Base-by-base conservation (phyloP, 2,113 vertebrate species). In the Engraulis encrasicolus region DNA sequence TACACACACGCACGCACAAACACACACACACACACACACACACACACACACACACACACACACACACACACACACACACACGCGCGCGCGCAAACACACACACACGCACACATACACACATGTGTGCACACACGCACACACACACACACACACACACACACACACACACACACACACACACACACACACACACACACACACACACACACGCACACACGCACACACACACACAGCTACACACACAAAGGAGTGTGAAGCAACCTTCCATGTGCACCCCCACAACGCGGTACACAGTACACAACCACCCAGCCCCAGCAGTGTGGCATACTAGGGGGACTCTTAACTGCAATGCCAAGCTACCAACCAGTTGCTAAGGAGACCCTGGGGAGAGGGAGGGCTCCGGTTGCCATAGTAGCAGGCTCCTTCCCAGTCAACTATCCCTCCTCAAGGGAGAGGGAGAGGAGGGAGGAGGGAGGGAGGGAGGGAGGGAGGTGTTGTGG, bases 281-380 rank as follows among this genome's bases (percentile, higher is more conserved):
- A 88, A n/a, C n/a, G n/a, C n/a, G n/a, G n/a, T 31, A 80, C 82
- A 27, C 48, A 54, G n/a, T n/a, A n/a, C n/a, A n/a, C n/a, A n/a
- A n/a, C n/a, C n/a, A n/a, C n/a, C n/a, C n/a, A n/a, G n/a, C 50
- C 79, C 74, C 92, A 27, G 92, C 90, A 89, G 90, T 94, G 94
- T 94, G 94, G 93, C 93, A 95, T 92, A 91, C 90, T 88, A n/a
- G n/a, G 94, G 94, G 94, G 92, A 95, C 90, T 88, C 93, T 95
- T 92, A 95, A 94, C 92, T 82, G 89, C 92, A 92, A 93, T 95
- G 93, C 95, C 94, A 94, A 94, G 93, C 94, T 93, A 95, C 94
- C 92, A 94, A 95, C 94, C 92, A 94, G 95, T 95, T 95, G 94
- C 95, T 95, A 95, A 95, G 95, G 94, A 95, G 95, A 95, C 94